phyloP scores from a whole-genome alignment of 2,113 vertebrate genomes.

The Phrynosoma blainvillii region DNA sequence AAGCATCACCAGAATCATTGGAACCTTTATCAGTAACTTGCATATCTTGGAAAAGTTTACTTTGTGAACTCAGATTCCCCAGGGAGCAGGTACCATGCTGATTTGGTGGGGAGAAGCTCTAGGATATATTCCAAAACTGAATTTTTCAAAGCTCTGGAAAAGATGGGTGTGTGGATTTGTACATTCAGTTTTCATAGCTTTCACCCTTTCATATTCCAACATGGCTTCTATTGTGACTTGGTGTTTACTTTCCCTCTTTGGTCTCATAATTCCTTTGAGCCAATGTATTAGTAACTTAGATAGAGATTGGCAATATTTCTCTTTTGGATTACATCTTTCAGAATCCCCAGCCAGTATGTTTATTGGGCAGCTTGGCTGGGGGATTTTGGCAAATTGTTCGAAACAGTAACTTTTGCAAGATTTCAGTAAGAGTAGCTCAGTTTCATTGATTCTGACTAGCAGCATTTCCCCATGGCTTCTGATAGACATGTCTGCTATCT shows the following conservation, averaged over 20 bases:
- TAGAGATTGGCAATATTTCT: neutral
- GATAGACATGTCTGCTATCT: too few species aligned
- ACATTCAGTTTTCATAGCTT: neutral
- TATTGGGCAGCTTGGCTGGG: neutral
- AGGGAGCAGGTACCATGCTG: too few species aligned
- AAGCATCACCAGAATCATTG: too few species aligned
- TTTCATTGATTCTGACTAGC: neutral
- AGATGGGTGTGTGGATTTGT: neutral
- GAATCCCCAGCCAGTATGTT: neutral
- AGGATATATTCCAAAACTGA: too few species aligned
- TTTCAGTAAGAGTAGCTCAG: neutral
- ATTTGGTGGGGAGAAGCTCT: too few species aligned
- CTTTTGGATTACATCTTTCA: neutral
- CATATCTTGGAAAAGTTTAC: too few species aligned
- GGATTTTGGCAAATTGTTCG: neutral
- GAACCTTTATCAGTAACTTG: too few species aligned
- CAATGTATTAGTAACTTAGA: neutral
- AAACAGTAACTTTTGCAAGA: neutral
- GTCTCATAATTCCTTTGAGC: neutral
- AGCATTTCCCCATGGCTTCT: neutral
- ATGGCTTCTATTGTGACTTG: neutral
- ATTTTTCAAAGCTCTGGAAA: too few species aligned
- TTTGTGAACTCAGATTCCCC: too few species aligned
- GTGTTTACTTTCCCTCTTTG: neutral
- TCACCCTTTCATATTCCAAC: too few species aligned